Base-by-base conservation (phyloP, 2,113 vertebrate genomes). In the Seriola quinqueradiata region DNA sequence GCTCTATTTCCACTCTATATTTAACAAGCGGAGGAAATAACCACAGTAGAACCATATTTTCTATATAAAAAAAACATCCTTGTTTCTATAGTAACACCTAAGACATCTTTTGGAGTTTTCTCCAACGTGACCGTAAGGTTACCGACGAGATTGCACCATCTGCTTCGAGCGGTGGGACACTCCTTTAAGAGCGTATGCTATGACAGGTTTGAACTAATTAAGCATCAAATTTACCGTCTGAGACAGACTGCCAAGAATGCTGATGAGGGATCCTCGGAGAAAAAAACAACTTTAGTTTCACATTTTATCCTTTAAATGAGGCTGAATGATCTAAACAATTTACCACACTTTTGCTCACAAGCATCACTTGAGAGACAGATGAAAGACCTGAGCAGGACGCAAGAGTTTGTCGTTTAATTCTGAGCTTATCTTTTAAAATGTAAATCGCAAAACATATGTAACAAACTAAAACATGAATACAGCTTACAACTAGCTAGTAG, bases 61-160 rank as follows among this genome's bases (percentile, higher is more conserved):
- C 57, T 59, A 16, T 70, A 66, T 72, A 81, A 16, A 67, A 66
- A 75, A 81, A 79, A 81, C 61, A 81, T 13, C 69, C 72, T 57
- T 61, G 84, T 91, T 89, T 83, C 92, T 84, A 85, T 91, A 55
- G 87, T 76, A 87, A 92, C 84, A 57, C 50, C 38, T 17, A 59
- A 64, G 81, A 80, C 55, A 79, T 86, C 66, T 76, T 66, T 71
- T 75, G 57, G 67, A 70, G 59, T 58, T 73, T 82, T 70, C 54
- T 69, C 3, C n/a, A 25, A 14, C 13, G 12, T 76, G 81, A 83
- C 80, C 73, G 59, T 19, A 11, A 77, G 69, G 75, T 85, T 50
- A 65, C 23, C 0, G 74, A 70, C 19, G 17, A 82, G 65, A 69
- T 14, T 25, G 40, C 16, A 64, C 73, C 78, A 79, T 69, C 81